Evolutionary conservation across 2,113 vertebrate genomes (phyloP), one percentile per base, ranked within the genome.

Genomic region (Pao palembangensis): DNA sequence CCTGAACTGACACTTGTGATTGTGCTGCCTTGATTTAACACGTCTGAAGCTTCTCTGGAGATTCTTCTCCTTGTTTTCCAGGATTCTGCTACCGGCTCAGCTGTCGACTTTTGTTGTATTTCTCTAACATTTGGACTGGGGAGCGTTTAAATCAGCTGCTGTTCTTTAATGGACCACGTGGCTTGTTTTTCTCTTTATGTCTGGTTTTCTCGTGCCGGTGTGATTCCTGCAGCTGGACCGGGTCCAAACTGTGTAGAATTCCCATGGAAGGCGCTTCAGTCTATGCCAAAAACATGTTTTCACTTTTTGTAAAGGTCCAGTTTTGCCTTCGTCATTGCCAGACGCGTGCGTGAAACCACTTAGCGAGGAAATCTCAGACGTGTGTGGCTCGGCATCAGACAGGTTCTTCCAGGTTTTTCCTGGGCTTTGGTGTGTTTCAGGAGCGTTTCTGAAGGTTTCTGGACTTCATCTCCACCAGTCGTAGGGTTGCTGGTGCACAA

Each of bases 131-230:
- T 55, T 65, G 61, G 67, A 73, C 55, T 1, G 17, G 31, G n/a
- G 54, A 75, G 49, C 42, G 25, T 34, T 47, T 1, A 47, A 48
- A 64, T 76, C 61, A 64, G 43, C 69, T 71, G 58, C 13, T 8
- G 48, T 75, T 73, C 76, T n/a, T 81, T 51, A 70, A 58, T 17
- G 18, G 15, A 71, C 59, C 15, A 8, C 18, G 31, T 59, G 41
- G 2, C 15, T 56, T 51, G 25, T 25, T 74, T 59, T 53, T 57
- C 41, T 47, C 67, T 38, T 62, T 54, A 10, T 38, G 34, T 12
- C 13, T 25, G 4, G 8, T 42, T 56, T 14, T 20, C 34, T 8
- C 11, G n/a, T 44, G 55, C 48, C 46, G n/a, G 19, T 46, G 28
- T 61, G 48, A 67, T 48, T 42, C 38, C 48, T 49, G 54, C 38